These are phyloP conservation scores for Halocynthia roretzi DNA, from an alignment of 23 tunicate species.

Conservation along the genomic window DNA sequence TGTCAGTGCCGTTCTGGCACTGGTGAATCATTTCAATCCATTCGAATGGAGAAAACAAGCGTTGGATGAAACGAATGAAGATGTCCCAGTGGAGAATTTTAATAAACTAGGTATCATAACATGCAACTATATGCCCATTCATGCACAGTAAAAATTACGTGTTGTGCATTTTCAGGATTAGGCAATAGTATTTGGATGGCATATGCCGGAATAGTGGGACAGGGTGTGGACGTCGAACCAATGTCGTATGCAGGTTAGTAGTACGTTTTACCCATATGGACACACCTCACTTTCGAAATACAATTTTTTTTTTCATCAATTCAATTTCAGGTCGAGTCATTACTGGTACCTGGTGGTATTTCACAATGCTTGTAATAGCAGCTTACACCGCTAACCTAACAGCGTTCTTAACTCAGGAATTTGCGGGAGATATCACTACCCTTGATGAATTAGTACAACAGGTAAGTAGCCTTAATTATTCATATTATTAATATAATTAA, in stretches of 20 bases:
- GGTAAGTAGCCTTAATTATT: conserved; percentile 7
- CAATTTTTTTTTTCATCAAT: not conserved
- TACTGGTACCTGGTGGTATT: conserved; percentile 67
- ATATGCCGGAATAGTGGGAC: conserved; percentile 48
- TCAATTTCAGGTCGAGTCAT: conserved; percentile 24
- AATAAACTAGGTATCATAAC: conserved; percentile 36
- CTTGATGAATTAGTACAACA: conserved; percentile 25
- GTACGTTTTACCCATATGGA: not conserved
- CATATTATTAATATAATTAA: not conserved
- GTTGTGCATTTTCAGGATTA: conserved; percentile 16
- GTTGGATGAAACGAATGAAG: conserved; percentile 58
- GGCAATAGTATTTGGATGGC: conserved; percentile 70
- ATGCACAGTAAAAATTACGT: not conserved
- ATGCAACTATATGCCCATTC: not conserved
- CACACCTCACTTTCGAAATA: too few species aligned
- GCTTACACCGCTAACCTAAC: conserved; percentile 59
- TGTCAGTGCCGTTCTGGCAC: conserved; percentile 24
- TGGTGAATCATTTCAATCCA: conserved; percentile 53
- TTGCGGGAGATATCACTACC: conserved; percentile 40
- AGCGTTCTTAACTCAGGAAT: conserved; percentile 50
- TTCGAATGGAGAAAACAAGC: conserved; percentile 65
- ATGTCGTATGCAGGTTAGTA: conserved; percentile 43
- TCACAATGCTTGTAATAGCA: conserved; percentile 52
- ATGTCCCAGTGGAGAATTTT: conserved; percentile 56
- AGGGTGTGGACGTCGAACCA: conserved; percentile 60